These are phyloP conservation scores for Diplodus sargus DNA, from an alignment of 2,797 vertebrate genomes.

Conservation along the genomic window DNA sequence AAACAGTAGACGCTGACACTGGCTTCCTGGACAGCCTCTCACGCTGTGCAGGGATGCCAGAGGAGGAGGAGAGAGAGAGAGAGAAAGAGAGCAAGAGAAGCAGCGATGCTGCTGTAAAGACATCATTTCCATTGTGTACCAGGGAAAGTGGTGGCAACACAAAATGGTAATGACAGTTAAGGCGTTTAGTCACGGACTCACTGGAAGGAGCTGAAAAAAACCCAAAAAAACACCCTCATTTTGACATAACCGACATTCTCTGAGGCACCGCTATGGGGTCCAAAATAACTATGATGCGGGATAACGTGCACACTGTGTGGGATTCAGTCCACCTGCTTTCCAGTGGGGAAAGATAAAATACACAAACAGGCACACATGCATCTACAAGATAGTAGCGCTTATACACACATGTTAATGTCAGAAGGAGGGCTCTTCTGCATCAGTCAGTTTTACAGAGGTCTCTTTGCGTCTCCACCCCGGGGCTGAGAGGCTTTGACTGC, in stretches of 20 bases:
- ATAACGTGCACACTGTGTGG: slow-evolving; percentile 20
- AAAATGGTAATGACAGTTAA: slow-evolving; percentile 80
- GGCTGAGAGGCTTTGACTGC: slow-evolving; percentile 37
- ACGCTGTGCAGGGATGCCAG: slow-evolving; percentile 55
- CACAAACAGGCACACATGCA: slow-evolving; percentile 6
- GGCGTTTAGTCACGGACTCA: slow-evolving; percentile 71
- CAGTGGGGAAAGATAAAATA: slow-evolving; percentile 5
- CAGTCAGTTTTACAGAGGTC: slow-evolving; percentile 19
- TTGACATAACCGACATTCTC: slow-evolving; percentile 55
- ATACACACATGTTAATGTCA: slow-evolving; percentile 8
- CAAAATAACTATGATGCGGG: slow-evolving; percentile 39
- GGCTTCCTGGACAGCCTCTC: slow-evolving; percentile 64
- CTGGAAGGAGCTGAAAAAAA: slow-evolving; percentile 50
- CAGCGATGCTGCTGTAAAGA: slow-evolving; percentile 60
- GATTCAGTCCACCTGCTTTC: not conserved
- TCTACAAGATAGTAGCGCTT: not conserved
- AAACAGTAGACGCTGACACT: slow-evolving; percentile 53
- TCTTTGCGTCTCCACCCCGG: slow-evolving; percentile 28
- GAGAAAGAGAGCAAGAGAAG: slow-evolving; percentile 43
- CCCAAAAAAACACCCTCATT: slow-evolving; percentile 27
- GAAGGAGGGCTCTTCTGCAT: slow-evolving; percentile 9
- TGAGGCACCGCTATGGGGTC: slow-evolving; percentile 30
- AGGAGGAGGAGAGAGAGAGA: slow-evolving; percentile 52
- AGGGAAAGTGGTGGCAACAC: slow-evolving; percentile 69
- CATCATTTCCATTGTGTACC: slow-evolving; percentile 71